Conservation (phyloP, 2,113 vertebrate species). For the Scatophagus argus region DNA sequence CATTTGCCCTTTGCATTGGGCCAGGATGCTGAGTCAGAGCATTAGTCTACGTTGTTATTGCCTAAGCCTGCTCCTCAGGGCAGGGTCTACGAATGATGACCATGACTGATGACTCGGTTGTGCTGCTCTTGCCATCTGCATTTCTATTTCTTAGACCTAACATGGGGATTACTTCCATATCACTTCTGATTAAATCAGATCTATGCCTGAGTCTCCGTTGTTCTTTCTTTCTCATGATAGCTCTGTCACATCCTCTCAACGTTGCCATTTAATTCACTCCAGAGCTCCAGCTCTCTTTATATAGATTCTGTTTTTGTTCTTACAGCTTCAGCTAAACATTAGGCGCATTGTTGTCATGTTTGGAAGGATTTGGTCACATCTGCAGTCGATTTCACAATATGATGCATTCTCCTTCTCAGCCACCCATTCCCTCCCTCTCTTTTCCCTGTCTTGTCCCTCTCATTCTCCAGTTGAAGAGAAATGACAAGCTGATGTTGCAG, state of each 20-base stretch:
- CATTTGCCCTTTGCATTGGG: constrained; percentile 73
- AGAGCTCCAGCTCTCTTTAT: constrained; percentile 30
- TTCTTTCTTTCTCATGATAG: constrained; percentile 48
- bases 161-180: constrained; percentile 55
- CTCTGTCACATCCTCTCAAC: constrained; percentile 64
- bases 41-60: constrained; percentile 46
- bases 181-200: constrained; percentile 68
- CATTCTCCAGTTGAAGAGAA: constrained; percentile 21
- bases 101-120: constrained; percentile 58
- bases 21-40: constrained; percentile 61
- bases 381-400: constrained; percentile 24
- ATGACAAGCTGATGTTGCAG: constrained; percentile 52
- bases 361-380: constrained; percentile 35
- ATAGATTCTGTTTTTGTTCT: constrained; percentile 41
- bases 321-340: constrained; percentile 42
- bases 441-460: constrained; percentile 16
- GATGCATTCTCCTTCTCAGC: constrained; percentile 13
- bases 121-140: constrained; percentile 53
- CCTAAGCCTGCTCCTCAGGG: constrained; percentile 55
- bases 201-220: constrained; percentile 49
- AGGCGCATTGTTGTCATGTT: constrained; percentile 21
- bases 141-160: constrained; percentile 51
- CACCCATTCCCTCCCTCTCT: not conserved
- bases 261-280: constrained; percentile 57
- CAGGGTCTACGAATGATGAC: constrained; percentile 43